Percentiles rank a stretch among this genome's conserved stretches.
These are phyloP conservation scores for Zalophus californianus DNA, from an alignment of 2,797 vertebrate species.

Conservation along the genomic window DNA sequence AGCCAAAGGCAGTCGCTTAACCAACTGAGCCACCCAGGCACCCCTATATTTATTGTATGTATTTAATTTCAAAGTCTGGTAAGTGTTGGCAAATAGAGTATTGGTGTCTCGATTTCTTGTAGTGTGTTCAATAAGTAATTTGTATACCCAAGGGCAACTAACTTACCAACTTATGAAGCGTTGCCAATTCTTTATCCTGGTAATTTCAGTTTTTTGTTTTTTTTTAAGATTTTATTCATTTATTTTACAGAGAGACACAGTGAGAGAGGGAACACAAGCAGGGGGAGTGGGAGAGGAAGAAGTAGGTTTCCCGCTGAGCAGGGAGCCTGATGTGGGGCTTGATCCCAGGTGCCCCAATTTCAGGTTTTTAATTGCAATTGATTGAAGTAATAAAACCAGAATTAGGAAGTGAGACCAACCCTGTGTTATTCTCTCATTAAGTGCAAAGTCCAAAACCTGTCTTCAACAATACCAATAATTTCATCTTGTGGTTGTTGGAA, in stretches of 20 bases:
- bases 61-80: constrained; percentile 34
- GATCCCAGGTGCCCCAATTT: too few species aligned
- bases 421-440: constrained; percentile 9
- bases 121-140: constrained; percentile 35
- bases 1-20: too few species aligned
- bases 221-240: too few species aligned
- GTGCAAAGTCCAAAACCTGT: neutral
- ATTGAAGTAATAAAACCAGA: constrained; percentile 16
- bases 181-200: neutral
- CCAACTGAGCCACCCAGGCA: too few species aligned
- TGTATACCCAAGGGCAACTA: constrained; percentile 33
- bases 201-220: too few species aligned
- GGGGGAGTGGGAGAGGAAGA: too few species aligned
- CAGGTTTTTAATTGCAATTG: neutral
- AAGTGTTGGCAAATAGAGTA: constrained; percentile 1
- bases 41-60: neutral
- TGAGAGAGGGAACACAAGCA: too few species aligned
- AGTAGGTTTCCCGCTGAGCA: too few species aligned
- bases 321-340: too few species aligned
- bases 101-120: neutral
- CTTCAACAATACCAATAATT: neutral
- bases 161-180: constrained; percentile 30
- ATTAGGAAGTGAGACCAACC: neutral
- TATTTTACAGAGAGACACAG: too few species aligned
- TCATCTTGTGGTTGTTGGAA: neutral